Conservation (phyloP, 2,888 invertebrate genomes). For the Sphecodes monilicornis region DNA sequence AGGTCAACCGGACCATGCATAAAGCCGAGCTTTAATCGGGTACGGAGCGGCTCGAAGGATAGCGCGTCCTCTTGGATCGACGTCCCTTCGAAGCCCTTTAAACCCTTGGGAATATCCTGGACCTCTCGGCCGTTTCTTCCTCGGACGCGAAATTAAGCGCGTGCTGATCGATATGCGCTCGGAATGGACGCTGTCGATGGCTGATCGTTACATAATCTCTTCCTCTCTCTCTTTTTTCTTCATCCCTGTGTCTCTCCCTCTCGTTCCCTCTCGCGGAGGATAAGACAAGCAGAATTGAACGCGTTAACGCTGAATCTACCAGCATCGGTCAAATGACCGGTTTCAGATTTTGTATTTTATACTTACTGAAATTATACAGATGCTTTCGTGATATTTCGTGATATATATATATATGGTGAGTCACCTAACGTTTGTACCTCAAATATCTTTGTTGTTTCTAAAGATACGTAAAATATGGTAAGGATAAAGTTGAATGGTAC, state of each 20-base stretch:
- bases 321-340: too few species aligned
- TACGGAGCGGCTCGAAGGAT: constrained; percentile 2
- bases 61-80: not conserved
- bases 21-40: constrained; percentile 46
- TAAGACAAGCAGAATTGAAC: not conserved
- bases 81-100: constrained; percentile 42
- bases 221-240: not conserved
- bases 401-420: too few species aligned
- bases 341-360: too few species aligned
- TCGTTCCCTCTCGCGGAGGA: not conserved
- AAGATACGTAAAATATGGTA: too few species aligned
- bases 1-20: not conserved
- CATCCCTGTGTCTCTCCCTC: not conserved
- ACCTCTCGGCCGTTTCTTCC: constrained; percentile 15
- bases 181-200: constrained; percentile 16
- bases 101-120: constrained; percentile 42
- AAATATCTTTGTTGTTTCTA: too few species aligned
- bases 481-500: too few species aligned
- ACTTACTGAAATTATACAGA: too few species aligned
- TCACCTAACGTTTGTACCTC: too few species aligned
- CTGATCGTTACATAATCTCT: constrained; percentile 54
- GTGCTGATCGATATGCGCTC: constrained; percentile 49
- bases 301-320: too few species aligned
- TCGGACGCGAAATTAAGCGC: constrained; percentile 31
- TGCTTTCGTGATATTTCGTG: too few species aligned